These are phyloP conservation scores for Tetramorium alpestre DNA, from an alignment of 1,140 invertebrate species.

Conservation along the genomic window DNA sequence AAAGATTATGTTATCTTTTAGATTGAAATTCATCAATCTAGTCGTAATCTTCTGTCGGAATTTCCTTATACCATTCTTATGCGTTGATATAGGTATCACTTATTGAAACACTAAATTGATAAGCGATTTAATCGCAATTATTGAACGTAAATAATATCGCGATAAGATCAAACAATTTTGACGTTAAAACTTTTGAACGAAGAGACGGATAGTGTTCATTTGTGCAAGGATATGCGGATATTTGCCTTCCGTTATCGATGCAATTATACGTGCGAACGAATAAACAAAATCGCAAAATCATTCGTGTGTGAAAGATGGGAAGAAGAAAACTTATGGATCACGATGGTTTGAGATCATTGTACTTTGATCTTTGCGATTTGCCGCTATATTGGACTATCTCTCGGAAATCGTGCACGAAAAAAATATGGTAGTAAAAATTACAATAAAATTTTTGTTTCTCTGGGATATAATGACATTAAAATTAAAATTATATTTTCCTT, in stretches of 20 bases:
- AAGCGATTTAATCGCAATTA: constrained; percentile 5
- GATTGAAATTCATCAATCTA: not conserved
- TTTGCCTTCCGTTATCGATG: not conserved
- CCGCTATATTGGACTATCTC: not conserved
- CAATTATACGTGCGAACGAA: not conserved
- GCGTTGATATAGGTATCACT: not conserved
- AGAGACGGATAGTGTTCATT: not conserved
- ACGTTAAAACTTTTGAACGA: constrained; percentile 3
- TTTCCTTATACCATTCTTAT: not conserved
- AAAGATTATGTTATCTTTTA: not conserved
- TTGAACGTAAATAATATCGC: constrained; percentile 14
- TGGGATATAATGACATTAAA: not conserved
- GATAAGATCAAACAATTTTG: not conserved
- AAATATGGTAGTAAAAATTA: not conserved
- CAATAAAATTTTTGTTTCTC: not conserved
- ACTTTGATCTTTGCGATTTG: not conserved
- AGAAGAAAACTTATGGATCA: not conserved
- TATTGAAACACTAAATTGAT: not conserved
- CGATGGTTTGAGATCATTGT: not conserved
- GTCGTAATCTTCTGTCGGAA: not conserved
- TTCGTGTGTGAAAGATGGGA: not conserved
- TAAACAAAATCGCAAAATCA: not conserved
- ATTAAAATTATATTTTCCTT: not conserved
- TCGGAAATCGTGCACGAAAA: not conserved
- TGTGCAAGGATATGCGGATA: not conserved